Percentiles rank a stretch among this genome's conserved stretches.
Conservation (phyloP, 2,113 vertebrate genomes). For the Psophia crepitans region DNA sequence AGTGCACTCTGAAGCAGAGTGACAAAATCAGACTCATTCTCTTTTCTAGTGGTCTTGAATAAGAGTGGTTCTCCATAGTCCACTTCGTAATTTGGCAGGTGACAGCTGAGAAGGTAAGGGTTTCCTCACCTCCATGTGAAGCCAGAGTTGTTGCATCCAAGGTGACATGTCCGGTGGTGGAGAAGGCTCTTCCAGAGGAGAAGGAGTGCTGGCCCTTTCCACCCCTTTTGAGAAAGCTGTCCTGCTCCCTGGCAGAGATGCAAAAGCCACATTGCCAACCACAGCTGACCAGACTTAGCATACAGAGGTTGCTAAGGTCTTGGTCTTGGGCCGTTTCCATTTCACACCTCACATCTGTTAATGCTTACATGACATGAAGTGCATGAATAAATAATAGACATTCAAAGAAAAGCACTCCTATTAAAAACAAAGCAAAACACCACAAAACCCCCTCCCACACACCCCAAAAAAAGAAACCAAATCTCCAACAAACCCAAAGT, state of each 20-base stretch:
- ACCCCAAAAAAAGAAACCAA: neutral
- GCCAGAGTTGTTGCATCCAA: neutral
- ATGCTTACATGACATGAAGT: neutral
- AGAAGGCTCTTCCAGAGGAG: neutral
- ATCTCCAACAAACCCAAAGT: no score
- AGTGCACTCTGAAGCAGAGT: neutral
- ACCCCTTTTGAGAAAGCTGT: neutral
- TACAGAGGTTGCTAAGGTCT: neutral
- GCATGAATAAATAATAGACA: neutral
- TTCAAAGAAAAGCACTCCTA: neutral
- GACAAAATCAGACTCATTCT: neutral
- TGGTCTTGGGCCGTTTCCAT: neutral
- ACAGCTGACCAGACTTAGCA: accelerated
- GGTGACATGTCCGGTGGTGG: neutral
- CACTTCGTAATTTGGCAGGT: neutral
- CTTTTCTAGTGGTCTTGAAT: no score
- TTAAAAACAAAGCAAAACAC: neutral
- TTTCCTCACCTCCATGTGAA: neutral
- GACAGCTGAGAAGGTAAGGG: accelerated
- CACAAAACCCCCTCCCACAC: no score
- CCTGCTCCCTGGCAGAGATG: neutral
- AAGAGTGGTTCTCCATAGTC: neutral
- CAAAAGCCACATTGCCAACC: neutral
- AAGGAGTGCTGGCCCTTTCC: neutral
- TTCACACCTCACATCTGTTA: neutral